Evolutionary conservation across 2,888 invertebrate species (phyloP).

Genomic region (Eupeodes luniger): DNA sequence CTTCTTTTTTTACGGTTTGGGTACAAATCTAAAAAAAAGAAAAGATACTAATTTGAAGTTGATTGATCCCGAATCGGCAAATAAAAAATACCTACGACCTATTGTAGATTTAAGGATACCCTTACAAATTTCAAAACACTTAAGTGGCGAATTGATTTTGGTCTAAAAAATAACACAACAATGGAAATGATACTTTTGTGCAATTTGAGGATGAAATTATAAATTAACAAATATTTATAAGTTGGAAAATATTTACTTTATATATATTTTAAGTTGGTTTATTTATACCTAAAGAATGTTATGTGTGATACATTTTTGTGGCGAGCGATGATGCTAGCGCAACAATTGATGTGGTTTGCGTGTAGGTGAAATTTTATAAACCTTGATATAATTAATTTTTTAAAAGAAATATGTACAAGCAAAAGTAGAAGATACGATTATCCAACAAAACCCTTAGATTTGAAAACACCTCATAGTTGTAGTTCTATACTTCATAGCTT

Average conservation of each 20-base stretch:
- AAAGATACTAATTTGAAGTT: constrained; percentile 72
- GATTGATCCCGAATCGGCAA: constrained; percentile 71
- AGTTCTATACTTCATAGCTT: too few species aligned
- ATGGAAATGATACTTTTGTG: constrained; percentile 34
- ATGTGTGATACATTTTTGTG: neutral
- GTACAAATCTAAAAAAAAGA: constrained; percentile 36
- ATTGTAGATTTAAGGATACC: constrained; percentile 16
- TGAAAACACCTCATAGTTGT: too few species aligned
- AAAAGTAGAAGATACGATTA: too few species aligned
- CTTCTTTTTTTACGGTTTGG: constrained; percentile 34
- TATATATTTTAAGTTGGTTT: neutral
- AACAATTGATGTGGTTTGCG: constrained; percentile 21
- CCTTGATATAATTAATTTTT: too few species aligned
- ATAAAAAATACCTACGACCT: neutral
- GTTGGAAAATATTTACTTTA: constrained; percentile 50
- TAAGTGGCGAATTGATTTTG: constrained; percentile 70
- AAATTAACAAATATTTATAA: constrained; percentile 42
- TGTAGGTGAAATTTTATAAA: neutral
- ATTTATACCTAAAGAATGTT: neutral
- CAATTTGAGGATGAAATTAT: constrained; percentile 26
- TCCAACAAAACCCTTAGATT: too few species aligned
- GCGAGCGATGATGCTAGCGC: constrained; percentile 29
- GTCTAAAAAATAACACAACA: constrained; percentile 37
- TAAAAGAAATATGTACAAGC: too few species aligned
- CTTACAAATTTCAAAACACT: constrained; percentile 25